These are phyloP conservation scores for Popillia japonica DNA, from an alignment of 1,140 invertebrate genomes.

Conservation along the genomic window DNA sequence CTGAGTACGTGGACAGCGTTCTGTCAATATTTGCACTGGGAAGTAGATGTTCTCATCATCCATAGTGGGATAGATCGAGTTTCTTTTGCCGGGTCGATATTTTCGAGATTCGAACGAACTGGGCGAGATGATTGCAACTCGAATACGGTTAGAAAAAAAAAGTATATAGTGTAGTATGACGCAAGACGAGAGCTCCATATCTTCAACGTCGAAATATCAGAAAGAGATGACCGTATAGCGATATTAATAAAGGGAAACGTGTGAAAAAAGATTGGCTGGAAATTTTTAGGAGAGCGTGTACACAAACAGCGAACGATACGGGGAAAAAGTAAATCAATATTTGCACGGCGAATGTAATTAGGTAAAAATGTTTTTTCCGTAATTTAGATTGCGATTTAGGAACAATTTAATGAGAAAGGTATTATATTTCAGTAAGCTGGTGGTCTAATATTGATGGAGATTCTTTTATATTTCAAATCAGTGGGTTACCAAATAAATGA, in stretches of 20 bases:
- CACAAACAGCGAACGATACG: slow-evolving; percentile 11
- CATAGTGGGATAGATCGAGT: slow-evolving; percentile 54
- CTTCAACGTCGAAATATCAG: neutral
- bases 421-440: too few species aligned
- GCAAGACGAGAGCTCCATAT: neutral
- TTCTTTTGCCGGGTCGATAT: slow-evolving; percentile 45
- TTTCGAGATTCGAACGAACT: slow-evolving; percentile 14
- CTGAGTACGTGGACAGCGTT: slow-evolving; percentile 55
- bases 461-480: too few species aligned
- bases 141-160: neutral
- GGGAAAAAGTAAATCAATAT: slow-evolving; percentile 24
- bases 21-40: slow-evolving; percentile 55
- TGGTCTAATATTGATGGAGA: too few species aligned
- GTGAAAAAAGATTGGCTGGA: slow-evolving; percentile 24
- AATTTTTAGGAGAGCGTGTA: neutral
- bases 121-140: neutral
- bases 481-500: too few species aligned
- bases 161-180: neutral
- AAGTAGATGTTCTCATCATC: slow-evolving; percentile 57
- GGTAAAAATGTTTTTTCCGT: slow-evolving; percentile 22
- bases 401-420: neutral
- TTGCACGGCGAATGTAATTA: neutral
- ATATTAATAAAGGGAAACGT: slow-evolving; percentile 27
- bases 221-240: neutral
- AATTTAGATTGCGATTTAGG: neutral